These are phyloP conservation scores for Porites divaricata DNA, from an alignment of 92 coral and sea anemone genomes.

Conservation along the genomic window DNA sequence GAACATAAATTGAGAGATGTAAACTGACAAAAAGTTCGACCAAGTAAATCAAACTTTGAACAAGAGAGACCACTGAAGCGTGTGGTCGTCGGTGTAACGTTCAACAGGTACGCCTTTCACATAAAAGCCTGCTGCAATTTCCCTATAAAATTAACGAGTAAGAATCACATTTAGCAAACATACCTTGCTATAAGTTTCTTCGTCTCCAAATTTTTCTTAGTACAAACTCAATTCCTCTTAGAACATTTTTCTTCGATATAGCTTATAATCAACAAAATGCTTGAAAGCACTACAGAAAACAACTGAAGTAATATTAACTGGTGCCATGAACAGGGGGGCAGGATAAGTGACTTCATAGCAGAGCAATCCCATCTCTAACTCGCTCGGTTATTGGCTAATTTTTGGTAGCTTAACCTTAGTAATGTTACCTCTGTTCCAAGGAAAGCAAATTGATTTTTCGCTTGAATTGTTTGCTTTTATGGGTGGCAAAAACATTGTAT, in stretches of 20 bases:
- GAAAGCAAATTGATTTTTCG: neutral
- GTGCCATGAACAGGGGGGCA: slow-evolving; percentile 19
- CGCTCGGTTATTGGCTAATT: slow-evolving; percentile 48
- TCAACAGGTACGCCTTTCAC: slow-evolving; percentile 23
- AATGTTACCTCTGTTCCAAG: neutral
- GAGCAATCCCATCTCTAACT: slow-evolving; percentile 51
- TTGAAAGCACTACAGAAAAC: slow-evolving; percentile 45
- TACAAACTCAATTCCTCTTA: slow-evolving; percentile 5
- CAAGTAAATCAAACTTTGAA: slow-evolving; percentile 2
- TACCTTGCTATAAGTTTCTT: slow-evolving; percentile 17
- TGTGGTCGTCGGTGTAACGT: neutral
- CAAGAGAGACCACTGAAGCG: slow-evolving; percentile 31
- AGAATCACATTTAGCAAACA: neutral
- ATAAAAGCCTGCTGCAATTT: neutral
- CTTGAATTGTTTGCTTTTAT: neutral
- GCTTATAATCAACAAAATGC: slow-evolving; percentile 15
- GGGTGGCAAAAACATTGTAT: neutral
- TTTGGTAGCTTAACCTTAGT: neutral
- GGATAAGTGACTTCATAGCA: slow-evolving; percentile 65
- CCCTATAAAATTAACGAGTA: no score
- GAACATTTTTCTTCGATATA: slow-evolving; percentile 31
- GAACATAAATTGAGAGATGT: neutral
- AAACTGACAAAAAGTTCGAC: slow-evolving; percentile 1
- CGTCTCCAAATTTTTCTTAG: slow-evolving; percentile 21
- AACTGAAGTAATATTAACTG: slow-evolving; percentile 46